A percentile compares a stretch with the other conserved stretches of the same genome.
These are phyloP conservation scores for Oncorhynchus nerka DNA, from an alignment of 2,113 vertebrate species.

Conservation along the genomic window DNA sequence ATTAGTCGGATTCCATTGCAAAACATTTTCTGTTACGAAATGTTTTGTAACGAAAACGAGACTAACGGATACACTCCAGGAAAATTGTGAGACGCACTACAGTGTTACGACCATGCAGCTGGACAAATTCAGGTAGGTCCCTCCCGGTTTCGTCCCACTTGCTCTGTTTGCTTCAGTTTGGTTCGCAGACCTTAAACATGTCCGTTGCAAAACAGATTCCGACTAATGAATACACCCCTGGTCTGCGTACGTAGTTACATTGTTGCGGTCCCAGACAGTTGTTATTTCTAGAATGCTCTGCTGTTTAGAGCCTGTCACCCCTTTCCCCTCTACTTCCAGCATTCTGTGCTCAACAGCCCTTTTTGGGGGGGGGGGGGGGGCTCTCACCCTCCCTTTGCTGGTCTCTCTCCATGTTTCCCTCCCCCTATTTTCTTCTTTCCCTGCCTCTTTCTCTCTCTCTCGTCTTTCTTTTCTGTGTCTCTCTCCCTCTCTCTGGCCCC, in stretches of 20 bases:
- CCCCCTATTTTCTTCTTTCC: constrained; percentile 1
- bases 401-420: neutral
- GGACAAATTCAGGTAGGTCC: no score
- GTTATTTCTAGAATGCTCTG: constrained; percentile 29
- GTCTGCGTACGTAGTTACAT: constrained; percentile 8
- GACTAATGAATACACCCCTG: neutral
- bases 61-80: no score
- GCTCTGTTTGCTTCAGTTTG: no score
- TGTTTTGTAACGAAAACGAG: no score
- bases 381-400: neutral
- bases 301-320: neutral
- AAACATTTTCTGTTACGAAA: no score
- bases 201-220: no score
- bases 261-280: constrained; percentile 19
- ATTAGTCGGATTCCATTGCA: no score
- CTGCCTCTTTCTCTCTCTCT: constrained; percentile 6
- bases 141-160: no score
- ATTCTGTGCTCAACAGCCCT: constrained; percentile 3
- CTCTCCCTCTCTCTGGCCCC: constrained; percentile 71
- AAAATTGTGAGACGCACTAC: no score
- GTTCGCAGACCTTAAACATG: no score
- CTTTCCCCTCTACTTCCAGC: neutral
- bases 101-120: no score
- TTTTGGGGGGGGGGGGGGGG: no score
- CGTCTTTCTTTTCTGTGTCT: constrained; percentile 30